Evolutionary conservation across 2,888 invertebrate genomes (phyloP).

Genomic region (Campoplex capitator): DNA sequence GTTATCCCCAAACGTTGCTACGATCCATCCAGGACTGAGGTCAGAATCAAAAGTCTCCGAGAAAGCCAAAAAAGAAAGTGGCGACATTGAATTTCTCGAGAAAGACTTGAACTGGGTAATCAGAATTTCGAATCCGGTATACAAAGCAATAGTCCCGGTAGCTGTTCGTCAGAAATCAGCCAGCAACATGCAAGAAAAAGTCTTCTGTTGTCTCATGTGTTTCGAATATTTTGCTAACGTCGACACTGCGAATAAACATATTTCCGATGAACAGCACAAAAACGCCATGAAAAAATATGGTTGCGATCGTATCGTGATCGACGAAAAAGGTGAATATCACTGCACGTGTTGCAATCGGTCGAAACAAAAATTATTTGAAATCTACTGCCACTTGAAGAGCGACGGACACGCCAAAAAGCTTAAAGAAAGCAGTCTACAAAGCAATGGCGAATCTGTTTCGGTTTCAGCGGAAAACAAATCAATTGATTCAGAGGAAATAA

Average conservation of each 20-base stretch:
- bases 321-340: not conserved
- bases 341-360: not conserved
- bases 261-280: not conserved
- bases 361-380: not conserved
- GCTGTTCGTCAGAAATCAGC: too few relatives aligned
- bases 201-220: not conserved
- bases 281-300: not conserved
- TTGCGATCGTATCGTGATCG: not conserved
- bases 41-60: too few relatives aligned
- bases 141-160: too few relatives aligned
- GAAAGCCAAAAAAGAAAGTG: too few relatives aligned
- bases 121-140: too few relatives aligned
- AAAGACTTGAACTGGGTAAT: too few relatives aligned
- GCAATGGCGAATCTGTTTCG: not conserved
- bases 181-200: too few relatives aligned
- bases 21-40: too few relatives aligned
- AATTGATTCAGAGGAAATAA: not conserved
- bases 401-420: not conserved
- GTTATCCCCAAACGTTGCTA: too few relatives aligned
- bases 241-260: not conserved
- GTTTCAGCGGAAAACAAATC: not conserved
- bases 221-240: not conserved
- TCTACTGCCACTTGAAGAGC: not conserved
- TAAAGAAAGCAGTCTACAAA: not conserved
- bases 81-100: too few relatives aligned